Conservation (phyloP, 2,113 vertebrate genomes). For the Callipepla squamata region DNA sequence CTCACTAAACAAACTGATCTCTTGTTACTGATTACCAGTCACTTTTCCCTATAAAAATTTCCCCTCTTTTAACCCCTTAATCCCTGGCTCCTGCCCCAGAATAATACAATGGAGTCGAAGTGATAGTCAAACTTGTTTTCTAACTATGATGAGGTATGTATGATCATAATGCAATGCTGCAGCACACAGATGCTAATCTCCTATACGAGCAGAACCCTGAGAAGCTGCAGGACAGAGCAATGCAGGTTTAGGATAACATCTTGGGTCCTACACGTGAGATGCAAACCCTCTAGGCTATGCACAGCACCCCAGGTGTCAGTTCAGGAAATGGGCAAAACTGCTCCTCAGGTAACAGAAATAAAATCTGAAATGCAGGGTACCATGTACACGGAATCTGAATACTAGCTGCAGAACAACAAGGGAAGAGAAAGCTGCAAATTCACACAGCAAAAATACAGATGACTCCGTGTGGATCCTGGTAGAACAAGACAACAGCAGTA, state of each 20-base stretch:
- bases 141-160: neutral
- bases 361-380: rapidly evolving
- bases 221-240: neutral
- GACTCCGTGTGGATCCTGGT: rapidly evolving
- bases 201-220: rapidly evolving
- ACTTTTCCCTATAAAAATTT: neutral
- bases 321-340: neutral
- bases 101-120: neutral
- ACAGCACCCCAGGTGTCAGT: neutral
- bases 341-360: neutral
- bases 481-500: neutral
- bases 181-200: neutral
- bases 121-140: neutral
- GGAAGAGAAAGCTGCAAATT: neutral
- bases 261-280: rapidly evolving
- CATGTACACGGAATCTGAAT: neutral
- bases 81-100: neutral
- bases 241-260: neutral
- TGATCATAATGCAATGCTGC: neutral
- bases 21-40: neutral
- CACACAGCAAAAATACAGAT: neutral
- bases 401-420: neutral
- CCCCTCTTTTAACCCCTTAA: neutral
- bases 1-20: neutral
- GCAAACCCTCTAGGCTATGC: neutral